Evolutionary conservation across 2,888 invertebrate species (phyloP), one percentile per base, ranked within the genome.

Genomic region (Mamestra brassicae): DNA sequence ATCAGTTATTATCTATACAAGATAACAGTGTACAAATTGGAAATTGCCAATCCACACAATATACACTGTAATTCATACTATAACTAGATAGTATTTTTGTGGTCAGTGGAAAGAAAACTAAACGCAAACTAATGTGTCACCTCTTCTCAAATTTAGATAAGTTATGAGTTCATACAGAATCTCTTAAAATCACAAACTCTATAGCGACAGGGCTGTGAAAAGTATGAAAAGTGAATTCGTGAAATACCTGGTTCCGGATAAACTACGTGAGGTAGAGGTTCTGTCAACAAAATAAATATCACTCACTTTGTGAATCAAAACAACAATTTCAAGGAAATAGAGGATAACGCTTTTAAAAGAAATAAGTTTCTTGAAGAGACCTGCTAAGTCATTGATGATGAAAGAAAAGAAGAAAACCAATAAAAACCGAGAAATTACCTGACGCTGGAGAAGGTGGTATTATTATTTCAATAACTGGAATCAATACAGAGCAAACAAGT

Each of bases 391-490:
- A 58, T 63, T 52, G 13, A 63, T 54, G 34, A 70, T 3, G 11
- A 26, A 17, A 36, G 26, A 36, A 61, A 26, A 36, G 7, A 54
- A 45, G n/a, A 38, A 38, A 6, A 42, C 6, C 42, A 42, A 42
- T 15, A 17, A 45, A 36, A n/a, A 26, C 15, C 11, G n/a, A 45
- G 13, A 36, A 69, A 58, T 70, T 79, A 80, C 75, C 78, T 80
- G 75, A 47, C 47, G 2, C 10, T 11, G 65, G 57, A 47, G 42
- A 26, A 57, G 58, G 42, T 58, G 57, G 42, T 65, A 70, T 11
- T 26, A 74, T 65, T 57, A 69, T 74, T 17, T 79, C 68, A 68
- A 66, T 34, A 26, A 66, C 76, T 81, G 66, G 4, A 80, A 70
- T 68, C 3, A 76, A 81, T 66, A 26, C 34, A 54, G 34, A 60